These are phyloP conservation scores for Himantopus leucocephalus DNA, from an alignment of 2,113 vertebrate genomes.

Conservation along the genomic window DNA sequence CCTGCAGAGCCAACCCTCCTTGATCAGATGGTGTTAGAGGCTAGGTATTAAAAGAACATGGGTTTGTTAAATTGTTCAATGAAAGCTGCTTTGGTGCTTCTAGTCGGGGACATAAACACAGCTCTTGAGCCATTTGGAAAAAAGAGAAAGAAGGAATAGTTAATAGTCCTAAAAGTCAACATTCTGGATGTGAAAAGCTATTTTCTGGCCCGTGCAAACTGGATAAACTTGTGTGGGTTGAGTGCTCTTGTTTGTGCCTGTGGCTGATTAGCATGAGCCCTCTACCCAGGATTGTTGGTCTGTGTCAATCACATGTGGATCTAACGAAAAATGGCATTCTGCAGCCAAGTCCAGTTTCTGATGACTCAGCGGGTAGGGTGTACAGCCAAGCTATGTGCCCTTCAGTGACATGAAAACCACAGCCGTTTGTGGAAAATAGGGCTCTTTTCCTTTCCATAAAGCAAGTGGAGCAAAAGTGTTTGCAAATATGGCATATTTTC, in stretches of 20 bases:
- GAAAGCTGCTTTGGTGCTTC: neutral
- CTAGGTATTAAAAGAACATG: neutral
- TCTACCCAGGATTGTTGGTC: conserved; percentile 40
- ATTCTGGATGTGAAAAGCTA: neutral
- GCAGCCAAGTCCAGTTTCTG: conserved; percentile 34
- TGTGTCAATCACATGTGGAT: conserved; percentile 47
- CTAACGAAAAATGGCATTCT: conserved; percentile 49
- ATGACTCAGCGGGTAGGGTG: conserved; percentile 42
- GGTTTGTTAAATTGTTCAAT: conserved; percentile 17
- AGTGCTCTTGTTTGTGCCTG: conserved; percentile 33
- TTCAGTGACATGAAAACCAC: conserved; percentile 64
- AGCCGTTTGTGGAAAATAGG: conserved; percentile 35
- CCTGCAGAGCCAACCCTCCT: neutral
- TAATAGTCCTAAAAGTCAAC: conserved; percentile 17
- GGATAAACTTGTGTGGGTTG: conserved; percentile 46
- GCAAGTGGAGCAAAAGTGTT: conserved; percentile 38
- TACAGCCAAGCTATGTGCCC: conserved; percentile 62
- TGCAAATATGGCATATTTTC: conserved; percentile 29
- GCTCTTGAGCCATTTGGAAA: neutral
- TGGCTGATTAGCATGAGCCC: conserved; percentile 49
- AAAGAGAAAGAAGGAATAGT: neutral
- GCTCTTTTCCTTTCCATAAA: conserved; percentile 31
- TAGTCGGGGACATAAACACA: neutral
- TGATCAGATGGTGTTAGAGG: neutral
- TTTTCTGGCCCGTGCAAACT: conserved; percentile 18